These are phyloP conservation scores for Drosophila vallismaia DNA, from an alignment of 2,888 invertebrate genomes.

Conservation along the genomic window DNA sequence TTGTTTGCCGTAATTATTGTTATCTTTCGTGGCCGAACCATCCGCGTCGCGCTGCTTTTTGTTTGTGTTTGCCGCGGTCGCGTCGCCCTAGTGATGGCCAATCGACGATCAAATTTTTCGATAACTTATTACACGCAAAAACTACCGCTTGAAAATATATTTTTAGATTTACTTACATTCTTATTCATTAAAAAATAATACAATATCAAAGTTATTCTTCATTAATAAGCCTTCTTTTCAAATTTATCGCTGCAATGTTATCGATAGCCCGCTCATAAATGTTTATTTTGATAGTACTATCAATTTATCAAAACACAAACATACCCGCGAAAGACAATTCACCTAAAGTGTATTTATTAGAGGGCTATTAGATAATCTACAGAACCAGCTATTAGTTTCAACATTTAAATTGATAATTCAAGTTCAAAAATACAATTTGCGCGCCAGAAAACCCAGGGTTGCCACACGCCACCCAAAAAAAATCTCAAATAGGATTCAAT, in stretches of 20 bases:
- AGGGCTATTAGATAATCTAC: neutral
- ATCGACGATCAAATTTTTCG: neutral
- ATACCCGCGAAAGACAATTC: neutral
- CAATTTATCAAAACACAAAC: neutral
- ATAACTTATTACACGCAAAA: neutral
- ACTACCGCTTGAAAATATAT: neutral
- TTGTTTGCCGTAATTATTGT: conserved; percentile 16
- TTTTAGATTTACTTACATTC: neutral
- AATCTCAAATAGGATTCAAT: neutral
- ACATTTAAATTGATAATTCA: neutral
- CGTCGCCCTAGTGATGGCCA: conserved; percentile 2
- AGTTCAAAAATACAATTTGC: neutral
- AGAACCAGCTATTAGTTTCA: neutral
- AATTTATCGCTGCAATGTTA: neutral
- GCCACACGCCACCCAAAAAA: neutral
- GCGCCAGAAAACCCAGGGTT: neutral
- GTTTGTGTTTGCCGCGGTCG: conserved; percentile 43
- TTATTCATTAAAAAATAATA: neutral
- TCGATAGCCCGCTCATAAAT: neutral
- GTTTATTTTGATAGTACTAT: no score
- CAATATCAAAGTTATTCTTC: neutral
- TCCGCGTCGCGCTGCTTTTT: conserved; percentile 31
- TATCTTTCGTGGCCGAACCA: conserved; percentile 10
- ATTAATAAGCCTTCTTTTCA: neutral
- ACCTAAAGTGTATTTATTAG: neutral